phyloP scores from a whole-genome alignment of 2,888 invertebrate genomes.

The Exocentrus adspersus region DNA sequence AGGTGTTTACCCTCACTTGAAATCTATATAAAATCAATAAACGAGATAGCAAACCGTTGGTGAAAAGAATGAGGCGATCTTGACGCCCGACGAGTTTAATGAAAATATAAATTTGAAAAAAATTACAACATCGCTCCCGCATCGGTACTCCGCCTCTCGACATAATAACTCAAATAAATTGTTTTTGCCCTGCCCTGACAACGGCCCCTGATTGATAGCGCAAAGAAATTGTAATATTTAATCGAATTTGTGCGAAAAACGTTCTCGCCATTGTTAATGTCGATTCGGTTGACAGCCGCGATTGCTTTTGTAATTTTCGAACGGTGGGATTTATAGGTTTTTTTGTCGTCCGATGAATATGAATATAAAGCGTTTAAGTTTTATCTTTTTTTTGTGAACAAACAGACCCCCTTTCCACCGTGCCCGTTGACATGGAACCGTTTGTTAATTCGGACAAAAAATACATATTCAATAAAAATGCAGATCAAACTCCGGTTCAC shows the following conservation, averaged over 20 bases:
- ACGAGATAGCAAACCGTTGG: too few relatives aligned
- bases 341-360: conserved; percentile 34
- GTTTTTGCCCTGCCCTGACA: conserved; percentile 49
- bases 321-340: conserved; percentile 40
- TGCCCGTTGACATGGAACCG: conserved; percentile 7
- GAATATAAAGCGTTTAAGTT: conserved; percentile 31
- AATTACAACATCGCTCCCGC: conserved; percentile 27
- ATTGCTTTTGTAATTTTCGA: conserved; percentile 51
- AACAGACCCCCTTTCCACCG: conserved; percentile 1
- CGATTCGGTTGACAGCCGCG: conserved; percentile 47
- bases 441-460: conserved; percentile 1
- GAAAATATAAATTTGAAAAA: conserved; percentile 39
- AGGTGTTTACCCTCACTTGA: too few relatives aligned
- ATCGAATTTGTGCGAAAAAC: conserved; percentile 51
- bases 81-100: conserved; percentile 22
- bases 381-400: conserved; percentile 19
- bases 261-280: conserved; percentile 46
- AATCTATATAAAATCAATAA: too few relatives aligned
- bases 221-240: conserved; percentile 55
- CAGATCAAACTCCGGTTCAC: conserved; percentile 16
- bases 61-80: too few relatives aligned
- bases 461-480: conserved; percentile 22
- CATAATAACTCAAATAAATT: conserved; percentile 53
- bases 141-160: conserved; percentile 7
- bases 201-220: conserved; percentile 51